Evolutionary conservation across 2,888 invertebrate genomes (phyloP), one percentile per base, ranked within the genome.

Genomic region (Patella ulyssiponensis): DNA sequence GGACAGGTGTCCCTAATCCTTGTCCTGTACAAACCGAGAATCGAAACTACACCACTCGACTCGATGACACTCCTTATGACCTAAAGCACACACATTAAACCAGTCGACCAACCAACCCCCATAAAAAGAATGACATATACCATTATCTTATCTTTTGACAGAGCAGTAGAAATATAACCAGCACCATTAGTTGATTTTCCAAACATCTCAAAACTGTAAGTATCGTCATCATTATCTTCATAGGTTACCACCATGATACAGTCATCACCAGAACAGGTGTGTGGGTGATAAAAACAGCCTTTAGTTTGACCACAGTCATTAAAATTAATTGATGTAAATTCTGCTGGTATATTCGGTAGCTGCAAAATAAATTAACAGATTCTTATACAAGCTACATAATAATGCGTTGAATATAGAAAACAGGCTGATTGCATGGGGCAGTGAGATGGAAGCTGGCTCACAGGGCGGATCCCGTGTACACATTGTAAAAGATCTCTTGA

Each of bases 221-320:
- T n/a, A 69, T 54, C 69, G 33, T 52, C 74, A 20, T 69, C n/a
- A 17, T 73, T 44, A 3, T 71, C 58, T 64, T 20, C 23, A 74
- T 69, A 77, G n/a, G 71, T 76, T 20, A 77, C 7, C 2, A 69
- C 76, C 0, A 71, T 56, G 15, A 12, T 11, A 71, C 79, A 79
- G 15, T 79, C 76, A 3, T 51, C 15, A 2, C 78, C 78, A 15
- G 64, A 12, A 56, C 78, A 78, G 20, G 76, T 14, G 1, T 52
- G 64, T 17, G 79, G 79, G 15, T 71, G 52, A 53, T 76, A 52
- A 27, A 76, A 74, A 58, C 79, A 79, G 1, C 76, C 79, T 53
- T 77, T 79, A 52, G 27, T 23, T 17, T 44, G 20, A 14, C 74
- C 69, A 64, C 79, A 79, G 0, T 52, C 72, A 7, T 33, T 58